These are phyloP conservation scores for Sylvia atricapilla DNA, from an alignment of 2,113 vertebrate genomes.

Conservation along the genomic window DNA sequence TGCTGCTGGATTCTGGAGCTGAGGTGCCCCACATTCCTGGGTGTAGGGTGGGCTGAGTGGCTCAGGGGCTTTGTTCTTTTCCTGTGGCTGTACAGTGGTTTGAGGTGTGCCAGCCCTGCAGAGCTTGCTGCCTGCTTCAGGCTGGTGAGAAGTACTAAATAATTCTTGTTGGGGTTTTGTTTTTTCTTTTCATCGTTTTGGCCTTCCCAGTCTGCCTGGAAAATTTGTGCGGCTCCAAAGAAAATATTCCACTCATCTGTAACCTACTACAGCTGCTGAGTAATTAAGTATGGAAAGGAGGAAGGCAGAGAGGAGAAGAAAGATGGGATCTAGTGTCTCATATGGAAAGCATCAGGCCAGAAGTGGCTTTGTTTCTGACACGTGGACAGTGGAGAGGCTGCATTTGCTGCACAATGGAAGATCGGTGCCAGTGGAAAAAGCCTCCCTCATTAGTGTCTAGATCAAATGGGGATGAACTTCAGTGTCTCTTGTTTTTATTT, in stretches of 20 bases:
- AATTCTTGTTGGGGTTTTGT: background rate
- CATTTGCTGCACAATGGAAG: background rate
- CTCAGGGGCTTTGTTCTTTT: background rate
- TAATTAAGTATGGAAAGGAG: background rate
- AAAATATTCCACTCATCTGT: background rate
- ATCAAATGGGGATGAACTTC: background rate
- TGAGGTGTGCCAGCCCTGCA: background rate
- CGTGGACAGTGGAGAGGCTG: slow-evolving; percentile 1
- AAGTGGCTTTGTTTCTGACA: slow-evolving; percentile 53
- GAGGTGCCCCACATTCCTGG: background rate
- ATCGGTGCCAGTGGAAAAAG: background rate
- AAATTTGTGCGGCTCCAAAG: background rate
- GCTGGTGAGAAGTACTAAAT: background rate
- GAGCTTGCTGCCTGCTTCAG: background rate
- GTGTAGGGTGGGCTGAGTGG: background rate
- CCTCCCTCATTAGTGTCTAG: background rate
- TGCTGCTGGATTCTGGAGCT: background rate
- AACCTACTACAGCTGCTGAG: slow-evolving; percentile 17
- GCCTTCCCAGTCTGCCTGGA: slow-evolving; percentile 13
- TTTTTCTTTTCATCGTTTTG: background rate
- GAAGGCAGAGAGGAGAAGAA: background rate
- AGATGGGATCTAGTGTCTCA: slow-evolving; percentile 20
- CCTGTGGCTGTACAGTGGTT: background rate
- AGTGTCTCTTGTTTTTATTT: background rate
- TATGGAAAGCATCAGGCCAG: slow-evolving; percentile 31